These are phyloP conservation scores for Phocides pigmalion DNA, from an alignment of 1,140 invertebrate genomes.

Conservation along the genomic window DNA sequence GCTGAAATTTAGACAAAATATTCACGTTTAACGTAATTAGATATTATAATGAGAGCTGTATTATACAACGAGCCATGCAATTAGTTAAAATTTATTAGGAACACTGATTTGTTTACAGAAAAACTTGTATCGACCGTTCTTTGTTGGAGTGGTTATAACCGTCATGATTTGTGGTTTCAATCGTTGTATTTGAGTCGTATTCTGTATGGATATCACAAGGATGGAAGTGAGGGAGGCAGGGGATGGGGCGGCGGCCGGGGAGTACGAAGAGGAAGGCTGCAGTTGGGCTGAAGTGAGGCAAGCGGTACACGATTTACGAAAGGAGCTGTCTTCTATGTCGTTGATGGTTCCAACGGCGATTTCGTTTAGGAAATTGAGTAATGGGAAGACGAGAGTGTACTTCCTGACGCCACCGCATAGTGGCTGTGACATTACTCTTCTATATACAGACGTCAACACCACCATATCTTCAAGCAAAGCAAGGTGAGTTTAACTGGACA, in stretches of 20 bases:
- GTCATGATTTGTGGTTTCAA: constrained; percentile 54
- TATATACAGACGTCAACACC: constrained; percentile 91
- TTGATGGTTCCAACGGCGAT: constrained; percentile 91
- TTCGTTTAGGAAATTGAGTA: constrained; percentile 90
- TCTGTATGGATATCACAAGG: constrained; percentile 65
- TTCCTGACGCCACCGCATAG: constrained; percentile 94
- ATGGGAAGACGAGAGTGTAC: constrained; percentile 93
- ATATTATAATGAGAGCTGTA: constrained; percentile 56
- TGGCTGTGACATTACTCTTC: constrained; percentile 93
- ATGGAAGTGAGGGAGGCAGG: constrained; percentile 77
- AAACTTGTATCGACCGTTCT: constrained; percentile 38
- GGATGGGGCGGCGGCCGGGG: constrained; percentile 67
- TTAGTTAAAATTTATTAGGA: constrained; percentile 61
- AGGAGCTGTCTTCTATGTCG: constrained; percentile 90
- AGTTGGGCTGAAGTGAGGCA: constrained; percentile 92
- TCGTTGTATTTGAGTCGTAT: constrained; percentile 46
- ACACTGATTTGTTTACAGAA: constrained; percentile 27
- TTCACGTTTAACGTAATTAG: constrained; percentile 57
- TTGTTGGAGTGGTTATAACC: constrained; percentile 48
- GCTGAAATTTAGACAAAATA: constrained; percentile 65
- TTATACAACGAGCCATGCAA: constrained; percentile 54
- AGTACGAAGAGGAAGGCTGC: constrained; percentile 67
- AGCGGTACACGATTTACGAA: constrained; percentile 92
- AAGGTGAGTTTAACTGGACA: constrained; percentile 46
- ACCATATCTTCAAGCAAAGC: constrained; percentile 56